Conservation (phyloP, 2,888 invertebrate species). For the Odontothrips loti region DNA sequence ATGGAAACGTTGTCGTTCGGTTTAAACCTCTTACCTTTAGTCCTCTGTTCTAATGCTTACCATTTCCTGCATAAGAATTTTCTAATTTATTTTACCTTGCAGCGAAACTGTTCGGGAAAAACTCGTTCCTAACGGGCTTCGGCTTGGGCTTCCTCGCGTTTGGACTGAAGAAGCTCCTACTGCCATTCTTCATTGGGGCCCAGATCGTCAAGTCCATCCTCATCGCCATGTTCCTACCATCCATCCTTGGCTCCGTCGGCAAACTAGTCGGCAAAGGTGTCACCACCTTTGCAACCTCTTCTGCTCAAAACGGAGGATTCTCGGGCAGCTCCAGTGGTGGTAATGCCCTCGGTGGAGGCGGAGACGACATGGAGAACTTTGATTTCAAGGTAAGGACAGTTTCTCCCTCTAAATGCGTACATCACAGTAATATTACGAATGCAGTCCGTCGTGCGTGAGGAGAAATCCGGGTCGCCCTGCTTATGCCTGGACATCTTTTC, state of each 20-base stretch:
- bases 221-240: slow-evolving; percentile 78
- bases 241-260: slow-evolving; percentile 75
- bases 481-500: background rate
- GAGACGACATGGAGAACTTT: slow-evolving; percentile 56
- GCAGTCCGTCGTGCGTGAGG: background rate
- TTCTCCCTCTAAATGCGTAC: no score
- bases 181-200: slow-evolving; percentile 75
- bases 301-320: slow-evolving; percentile 54
- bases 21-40: background rate
- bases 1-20: background rate
- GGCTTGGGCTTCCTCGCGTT: slow-evolving; percentile 66
- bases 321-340: slow-evolving; percentile 47
- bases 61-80: background rate
- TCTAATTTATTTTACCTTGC: slow-evolving; percentile 41
- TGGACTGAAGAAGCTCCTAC: slow-evolving; percentile 76
- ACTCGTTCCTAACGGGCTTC: slow-evolving; percentile 60
- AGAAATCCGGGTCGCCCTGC: background rate
- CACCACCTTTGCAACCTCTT: slow-evolving; percentile 50
- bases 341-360: slow-evolving; percentile 44
- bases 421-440: no score
- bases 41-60: background rate
- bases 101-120: slow-evolving; percentile 49
- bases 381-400: slow-evolving; percentile 66
- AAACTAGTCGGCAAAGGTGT: slow-evolving; percentile 78
- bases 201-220: slow-evolving; percentile 78